phyloP scores from a whole-genome alignment of 1,140 invertebrate genomes.

The Orchesella cincta region DNA sequence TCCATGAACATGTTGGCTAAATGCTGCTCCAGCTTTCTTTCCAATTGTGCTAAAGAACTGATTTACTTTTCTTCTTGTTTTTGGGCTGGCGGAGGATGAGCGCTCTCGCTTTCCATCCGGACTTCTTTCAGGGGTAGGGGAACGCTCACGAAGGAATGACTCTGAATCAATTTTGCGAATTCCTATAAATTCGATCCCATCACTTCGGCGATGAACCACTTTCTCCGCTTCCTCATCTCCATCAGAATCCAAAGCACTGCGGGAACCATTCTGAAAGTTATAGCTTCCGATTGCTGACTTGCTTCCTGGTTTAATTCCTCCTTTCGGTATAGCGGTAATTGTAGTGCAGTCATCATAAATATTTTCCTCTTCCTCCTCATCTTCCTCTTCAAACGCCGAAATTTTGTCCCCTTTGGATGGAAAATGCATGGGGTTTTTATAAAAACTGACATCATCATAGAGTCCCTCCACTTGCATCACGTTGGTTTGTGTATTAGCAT shows the following conservation, averaged over 20 bases:
- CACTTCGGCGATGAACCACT: constrained; percentile 31
- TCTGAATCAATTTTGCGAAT: constrained; percentile 50
- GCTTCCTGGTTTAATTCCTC: constrained; percentile 14
- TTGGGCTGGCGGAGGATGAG: constrained; percentile 46
- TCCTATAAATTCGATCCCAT: constrained; percentile 51
- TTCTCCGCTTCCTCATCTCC: constrained; percentile 34
- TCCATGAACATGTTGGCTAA: constrained; percentile 23
- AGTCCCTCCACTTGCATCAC: constrained; percentile 27
- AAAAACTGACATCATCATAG: constrained; percentile 41
- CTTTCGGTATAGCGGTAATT: constrained; percentile 3
- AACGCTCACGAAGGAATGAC: constrained; percentile 40
- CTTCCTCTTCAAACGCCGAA: constrained; percentile 15
- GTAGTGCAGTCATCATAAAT: constrained; percentile 49
- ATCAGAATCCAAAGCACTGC: constrained; percentile 33
- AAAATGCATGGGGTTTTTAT: constrained; percentile 22
- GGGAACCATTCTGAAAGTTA: constrained; percentile 42
- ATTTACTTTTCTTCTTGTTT: constrained; percentile 49
- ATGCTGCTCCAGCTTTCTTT: constrained; percentile 51
- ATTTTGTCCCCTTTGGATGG: background rate
- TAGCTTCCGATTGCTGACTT: constrained; percentile 41
- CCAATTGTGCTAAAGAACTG: constrained; percentile 51
- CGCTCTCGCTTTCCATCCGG: constrained; percentile 33
- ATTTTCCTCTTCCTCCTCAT: constrained; percentile 41
- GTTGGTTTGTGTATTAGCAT: background rate
- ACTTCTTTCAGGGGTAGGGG: constrained; percentile 34